Evolutionary conservation across 2,797 vertebrate species (phyloP).

Genomic region (Loris lydekkerianus): DNA sequence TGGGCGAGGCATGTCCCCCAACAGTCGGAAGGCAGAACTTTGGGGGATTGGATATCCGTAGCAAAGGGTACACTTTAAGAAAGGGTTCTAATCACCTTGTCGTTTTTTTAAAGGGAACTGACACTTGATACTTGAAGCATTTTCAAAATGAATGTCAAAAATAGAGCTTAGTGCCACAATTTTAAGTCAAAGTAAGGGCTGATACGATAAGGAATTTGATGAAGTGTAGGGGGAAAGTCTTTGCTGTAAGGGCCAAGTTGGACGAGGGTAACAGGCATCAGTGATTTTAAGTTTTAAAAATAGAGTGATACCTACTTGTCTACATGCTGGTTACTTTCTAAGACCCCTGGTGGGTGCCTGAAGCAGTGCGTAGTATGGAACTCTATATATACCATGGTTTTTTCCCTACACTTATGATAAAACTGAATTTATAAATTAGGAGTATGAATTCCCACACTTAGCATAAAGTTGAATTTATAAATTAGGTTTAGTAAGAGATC

Average conservation of each 20-base stretch:
- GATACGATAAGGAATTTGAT: neutral
- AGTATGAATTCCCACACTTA: neutral
- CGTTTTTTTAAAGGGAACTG: neutral
- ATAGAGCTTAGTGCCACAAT: neutral
- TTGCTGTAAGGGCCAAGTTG: neutral
- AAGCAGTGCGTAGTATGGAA: neutral
- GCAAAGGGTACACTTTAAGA: neutral
- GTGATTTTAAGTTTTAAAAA: conserved; percentile 32
- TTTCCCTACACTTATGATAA: neutral
- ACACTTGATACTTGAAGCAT: conserved; percentile 17
- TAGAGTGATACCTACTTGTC: neutral
- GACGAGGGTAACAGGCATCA: neutral
- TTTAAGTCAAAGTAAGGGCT: neutral
- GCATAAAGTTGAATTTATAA: neutral
- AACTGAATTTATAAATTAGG: neutral
- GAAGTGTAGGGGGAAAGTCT: neutral
- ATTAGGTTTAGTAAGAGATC: neutral
- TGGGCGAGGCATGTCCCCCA: rapidly evolving
- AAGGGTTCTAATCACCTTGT: neutral
- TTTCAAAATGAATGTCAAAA: conserved; percentile 49
- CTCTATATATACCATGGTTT: no score
- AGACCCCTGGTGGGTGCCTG: neutral
- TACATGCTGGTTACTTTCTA: neutral
- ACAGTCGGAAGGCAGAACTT: neutral
- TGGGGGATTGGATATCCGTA: neutral